These are phyloP conservation scores for Neuroscelio doddi DNA, from an alignment of 2,888 invertebrate genomes.

Conservation along the genomic window DNA sequence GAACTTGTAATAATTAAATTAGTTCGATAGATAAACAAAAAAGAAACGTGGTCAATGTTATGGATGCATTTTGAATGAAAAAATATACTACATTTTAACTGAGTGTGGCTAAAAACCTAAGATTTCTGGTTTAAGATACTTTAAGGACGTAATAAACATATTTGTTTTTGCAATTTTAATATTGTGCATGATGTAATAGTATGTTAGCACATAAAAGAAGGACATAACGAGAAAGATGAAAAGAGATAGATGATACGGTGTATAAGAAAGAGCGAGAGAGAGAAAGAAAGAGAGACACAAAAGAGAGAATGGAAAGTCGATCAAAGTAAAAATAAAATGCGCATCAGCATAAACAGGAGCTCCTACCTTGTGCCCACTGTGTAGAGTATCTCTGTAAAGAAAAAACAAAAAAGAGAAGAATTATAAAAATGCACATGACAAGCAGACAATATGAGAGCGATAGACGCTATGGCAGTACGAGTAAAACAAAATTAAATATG, in stretches of 20 bases:
- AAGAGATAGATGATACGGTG: slow-evolving; percentile 23
- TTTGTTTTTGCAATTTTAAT: too few relatives aligned
- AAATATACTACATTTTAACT: too few relatives aligned
- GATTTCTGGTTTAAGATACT: too few relatives aligned
- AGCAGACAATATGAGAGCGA: slow-evolving; percentile 27
- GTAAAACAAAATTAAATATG: slow-evolving; percentile 8
- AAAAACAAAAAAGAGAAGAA: slow-evolving; percentile 68
- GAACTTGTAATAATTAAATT: too few relatives aligned
- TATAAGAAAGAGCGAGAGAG: slow-evolving; percentile 23
- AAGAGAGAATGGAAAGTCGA: slow-evolving; percentile 15
- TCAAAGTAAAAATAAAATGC: slow-evolving; percentile 40
- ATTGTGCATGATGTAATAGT: slow-evolving; percentile 14
- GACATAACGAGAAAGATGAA: slow-evolving; percentile 15
- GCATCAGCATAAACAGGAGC: slow-evolving; percentile 50
- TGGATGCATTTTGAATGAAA: too few relatives aligned
- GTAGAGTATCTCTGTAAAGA: slow-evolving; percentile 70
- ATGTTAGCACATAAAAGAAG: slow-evolving; percentile 15
- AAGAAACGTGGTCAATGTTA: too few relatives aligned
- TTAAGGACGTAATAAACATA: too few relatives aligned
- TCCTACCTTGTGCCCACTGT: slow-evolving; percentile 71
- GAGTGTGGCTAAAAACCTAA: too few relatives aligned
- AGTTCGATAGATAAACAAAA: too few relatives aligned
- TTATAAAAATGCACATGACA: slow-evolving; percentile 63
- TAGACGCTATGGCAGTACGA: slow-evolving; percentile 14
- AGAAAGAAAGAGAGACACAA: slow-evolving; percentile 20